These are phyloP conservation scores for Mechanitis messenoides DNA, from an alignment of 2,888 invertebrate genomes.

Conservation along the genomic window DNA sequence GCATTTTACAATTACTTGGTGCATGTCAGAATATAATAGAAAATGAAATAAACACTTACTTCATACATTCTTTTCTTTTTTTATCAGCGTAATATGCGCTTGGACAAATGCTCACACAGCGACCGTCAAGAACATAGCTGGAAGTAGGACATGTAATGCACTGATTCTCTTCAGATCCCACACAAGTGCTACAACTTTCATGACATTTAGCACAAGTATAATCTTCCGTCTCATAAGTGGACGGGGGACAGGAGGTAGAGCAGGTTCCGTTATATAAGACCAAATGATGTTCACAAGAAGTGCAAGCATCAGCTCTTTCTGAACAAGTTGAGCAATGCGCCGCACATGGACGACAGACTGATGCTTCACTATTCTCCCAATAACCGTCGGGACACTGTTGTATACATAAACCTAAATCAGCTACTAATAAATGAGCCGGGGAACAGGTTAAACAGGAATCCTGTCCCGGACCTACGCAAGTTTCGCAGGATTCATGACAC, in stretches of 20 bases:
- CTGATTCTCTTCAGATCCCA: slow-evolving; percentile 84
- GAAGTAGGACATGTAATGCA: slow-evolving; percentile 89
- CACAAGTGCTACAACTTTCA: slow-evolving; percentile 86
- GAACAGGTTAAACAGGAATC: slow-evolving; percentile 91
- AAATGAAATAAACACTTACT: slow-evolving; percentile 49
- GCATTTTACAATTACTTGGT: too few relatives aligned
- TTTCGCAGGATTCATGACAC: slow-evolving; percentile 92
- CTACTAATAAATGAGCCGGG: slow-evolving; percentile 87
- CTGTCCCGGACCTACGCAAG: slow-evolving; percentile 91
- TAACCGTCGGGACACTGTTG: slow-evolving; percentile 94
- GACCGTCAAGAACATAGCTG: slow-evolving; percentile 82
- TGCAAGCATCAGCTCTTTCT: slow-evolving; percentile 88
- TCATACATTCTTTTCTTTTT: slow-evolving; percentile 86
- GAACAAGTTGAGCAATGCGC: slow-evolving; percentile 91
- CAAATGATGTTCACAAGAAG: slow-evolving; percentile 91
- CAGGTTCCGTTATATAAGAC: slow-evolving; percentile 89
- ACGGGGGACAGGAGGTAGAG: slow-evolving; percentile 87
- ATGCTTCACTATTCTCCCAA: slow-evolving; percentile 85
- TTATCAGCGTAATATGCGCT: slow-evolving; percentile 85
- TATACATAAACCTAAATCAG: slow-evolving; percentile 89
- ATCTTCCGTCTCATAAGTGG: slow-evolving; percentile 91
- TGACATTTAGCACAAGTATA: slow-evolving; percentile 90
- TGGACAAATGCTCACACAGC: slow-evolving; percentile 84
- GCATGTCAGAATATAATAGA: neutral
- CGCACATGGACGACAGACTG: slow-evolving; percentile 89